These are phyloP conservation scores for Sphaeramia orbicularis DNA, from an alignment of 2,797 vertebrate species.

Conservation along the genomic window DNA sequence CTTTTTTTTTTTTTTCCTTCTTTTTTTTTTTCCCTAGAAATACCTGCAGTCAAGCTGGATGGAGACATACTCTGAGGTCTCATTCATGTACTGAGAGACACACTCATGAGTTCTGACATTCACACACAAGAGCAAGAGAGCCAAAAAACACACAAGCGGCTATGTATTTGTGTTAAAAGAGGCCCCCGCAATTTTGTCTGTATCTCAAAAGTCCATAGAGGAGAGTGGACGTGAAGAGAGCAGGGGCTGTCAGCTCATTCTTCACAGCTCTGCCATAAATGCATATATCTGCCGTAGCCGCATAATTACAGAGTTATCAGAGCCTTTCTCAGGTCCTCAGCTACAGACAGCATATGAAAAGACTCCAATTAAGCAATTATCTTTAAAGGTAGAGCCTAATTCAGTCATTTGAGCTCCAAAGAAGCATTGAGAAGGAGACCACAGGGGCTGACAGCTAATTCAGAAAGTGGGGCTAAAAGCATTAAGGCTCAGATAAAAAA, in stretches of 20 bases:
- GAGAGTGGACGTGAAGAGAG: conserved; percentile 43
- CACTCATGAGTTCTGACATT: conserved; percentile 28
- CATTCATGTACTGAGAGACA: conserved; percentile 51
- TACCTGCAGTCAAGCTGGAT: conserved; percentile 47
- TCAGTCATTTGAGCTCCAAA: conserved; percentile 80
- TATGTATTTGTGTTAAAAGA: conserved; percentile 40
- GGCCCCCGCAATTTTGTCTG: conserved; percentile 49
- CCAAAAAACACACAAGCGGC: conserved; percentile 14
- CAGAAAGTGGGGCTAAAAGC: conserved; percentile 72
- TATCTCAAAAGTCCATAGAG: conserved; percentile 59
- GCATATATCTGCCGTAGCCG: conserved; percentile 66
- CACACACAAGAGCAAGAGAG: conserved; percentile 7
- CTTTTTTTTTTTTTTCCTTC: conserved; percentile 27
- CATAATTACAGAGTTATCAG: conserved; percentile 85
- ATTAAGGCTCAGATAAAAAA: conserved; percentile 68
- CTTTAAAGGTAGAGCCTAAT: conserved; percentile 84
- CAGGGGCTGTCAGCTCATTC: conserved; percentile 73
- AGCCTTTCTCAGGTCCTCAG: conserved; percentile 77
- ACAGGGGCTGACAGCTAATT: conserved; percentile 77
- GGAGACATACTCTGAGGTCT: conserved; percentile 59
- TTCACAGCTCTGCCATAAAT: conserved; percentile 59
- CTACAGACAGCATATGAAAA: conserved; percentile 82
- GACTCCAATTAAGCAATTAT: conserved; percentile 88
- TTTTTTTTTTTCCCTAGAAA: conserved; percentile 16
- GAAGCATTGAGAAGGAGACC: conserved; percentile 70